phyloP scores from a whole-genome alignment of 1,140 invertebrate species.

The Zaprionus inermis region DNA sequence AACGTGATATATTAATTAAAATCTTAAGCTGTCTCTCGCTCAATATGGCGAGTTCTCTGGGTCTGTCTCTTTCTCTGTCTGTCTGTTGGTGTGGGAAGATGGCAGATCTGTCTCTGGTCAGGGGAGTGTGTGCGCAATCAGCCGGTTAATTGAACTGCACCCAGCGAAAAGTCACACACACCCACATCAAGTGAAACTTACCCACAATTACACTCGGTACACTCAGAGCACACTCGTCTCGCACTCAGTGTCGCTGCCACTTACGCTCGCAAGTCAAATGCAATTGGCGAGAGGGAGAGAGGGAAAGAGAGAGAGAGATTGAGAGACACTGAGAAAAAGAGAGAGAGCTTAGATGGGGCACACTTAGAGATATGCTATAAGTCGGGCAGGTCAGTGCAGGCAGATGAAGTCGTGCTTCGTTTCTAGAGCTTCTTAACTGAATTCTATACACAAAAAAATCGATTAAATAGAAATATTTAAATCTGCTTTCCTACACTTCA shows the following conservation, averaged over 20 bases:
- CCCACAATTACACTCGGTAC: constrained; percentile 26
- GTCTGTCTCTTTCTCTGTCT: constrained; percentile 6
- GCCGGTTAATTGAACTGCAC: constrained; percentile 79
- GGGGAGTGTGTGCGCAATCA: constrained; percentile 72
- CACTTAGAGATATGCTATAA: background rate
- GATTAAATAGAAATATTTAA: too few species aligned
- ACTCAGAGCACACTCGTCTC: constrained; percentile 16
- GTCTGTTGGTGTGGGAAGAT: constrained; percentile 31
- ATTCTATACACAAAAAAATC: too few species aligned
- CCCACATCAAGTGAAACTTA: background rate
- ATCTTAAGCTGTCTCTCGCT: constrained; percentile 30
- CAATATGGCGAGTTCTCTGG: constrained; percentile 7
- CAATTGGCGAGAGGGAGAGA: background rate
- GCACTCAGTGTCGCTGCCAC: constrained; percentile 20
- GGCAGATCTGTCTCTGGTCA: constrained; percentile 13
- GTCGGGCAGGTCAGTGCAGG: constrained; percentile 3
- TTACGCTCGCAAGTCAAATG: constrained; percentile 23
- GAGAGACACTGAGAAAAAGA: background rate
- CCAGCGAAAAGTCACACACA: constrained; percentile 32
- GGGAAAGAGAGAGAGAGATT: background rate
- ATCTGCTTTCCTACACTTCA: too few species aligned
- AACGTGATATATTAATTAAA: constrained; percentile 72
- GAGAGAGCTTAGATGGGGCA: too few species aligned
- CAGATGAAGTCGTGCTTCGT: background rate
- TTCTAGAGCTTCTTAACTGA: too few species aligned